Evolutionary conservation across 2,113 vertebrate genomes (phyloP).

Genomic region (Onychorhynchus coronatus): DNA sequence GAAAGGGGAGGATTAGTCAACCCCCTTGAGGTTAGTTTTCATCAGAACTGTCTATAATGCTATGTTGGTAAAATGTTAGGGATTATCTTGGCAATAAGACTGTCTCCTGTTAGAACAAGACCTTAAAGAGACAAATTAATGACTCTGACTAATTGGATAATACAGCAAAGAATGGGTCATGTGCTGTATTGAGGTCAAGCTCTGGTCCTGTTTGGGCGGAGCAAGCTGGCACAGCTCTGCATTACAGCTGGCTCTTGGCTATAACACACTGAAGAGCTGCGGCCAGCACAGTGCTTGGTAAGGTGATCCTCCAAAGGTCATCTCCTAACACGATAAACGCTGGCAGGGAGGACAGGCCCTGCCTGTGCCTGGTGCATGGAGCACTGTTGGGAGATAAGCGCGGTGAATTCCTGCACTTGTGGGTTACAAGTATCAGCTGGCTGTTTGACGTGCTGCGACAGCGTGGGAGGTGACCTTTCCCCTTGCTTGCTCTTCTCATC

Average conservation of each 20-base stretch:
- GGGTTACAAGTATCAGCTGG: background rate
- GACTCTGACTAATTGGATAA: slow-evolving; percentile 43
- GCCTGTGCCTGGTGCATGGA: background rate
- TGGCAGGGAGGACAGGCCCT: background rate
- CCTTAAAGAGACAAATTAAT: slow-evolving; percentile 43
- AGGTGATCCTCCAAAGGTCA: slow-evolving; percentile 5
- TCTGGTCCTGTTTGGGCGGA: background rate
- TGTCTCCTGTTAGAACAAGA: slow-evolving; percentile 49
- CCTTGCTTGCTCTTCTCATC: background rate
- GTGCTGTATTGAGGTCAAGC: background rate
- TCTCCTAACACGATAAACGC: background rate
- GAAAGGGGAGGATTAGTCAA: slow-evolving; percentile 33
- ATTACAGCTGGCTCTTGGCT: background rate
- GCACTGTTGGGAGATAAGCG: background rate
- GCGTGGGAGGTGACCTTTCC: slow-evolving; percentile 17
- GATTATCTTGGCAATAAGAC: slow-evolving; percentile 45
- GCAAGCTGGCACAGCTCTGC: background rate
- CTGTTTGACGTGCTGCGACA: slow-evolving; percentile 1
- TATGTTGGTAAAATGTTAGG: slow-evolving; percentile 46
- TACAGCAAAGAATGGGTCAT: background rate
- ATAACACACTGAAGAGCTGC: background rate
- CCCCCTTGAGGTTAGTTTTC: slow-evolving; percentile 20
- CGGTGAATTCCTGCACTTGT: background rate
- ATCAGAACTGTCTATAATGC: slow-evolving; percentile 45
- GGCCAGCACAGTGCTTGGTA: background rate